Percentiles rank a stretch among this genome's conserved stretches.
Evolutionary conservation across 2,113 vertebrate genomes (phyloP).

Genomic region (Podiceps cristatus): DNA sequence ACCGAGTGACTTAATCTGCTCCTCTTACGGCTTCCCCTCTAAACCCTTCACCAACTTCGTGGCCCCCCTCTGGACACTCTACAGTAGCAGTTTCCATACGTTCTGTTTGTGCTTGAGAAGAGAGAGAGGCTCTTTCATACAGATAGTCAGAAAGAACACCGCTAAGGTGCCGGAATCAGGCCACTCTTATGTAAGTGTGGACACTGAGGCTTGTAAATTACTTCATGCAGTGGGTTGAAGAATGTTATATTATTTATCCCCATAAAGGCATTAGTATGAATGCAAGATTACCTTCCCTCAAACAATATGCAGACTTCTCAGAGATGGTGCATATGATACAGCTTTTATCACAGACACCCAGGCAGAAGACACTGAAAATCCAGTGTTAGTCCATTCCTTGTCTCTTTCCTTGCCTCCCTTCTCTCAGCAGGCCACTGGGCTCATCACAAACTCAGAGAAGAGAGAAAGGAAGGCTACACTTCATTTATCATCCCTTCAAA

Average conservation of each 20-base stretch:
- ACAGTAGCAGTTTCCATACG: neutral
- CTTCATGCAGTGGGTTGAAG: neutral
- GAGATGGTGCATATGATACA: neutral
- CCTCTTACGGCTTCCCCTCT: no score
- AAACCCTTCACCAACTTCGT: no score
- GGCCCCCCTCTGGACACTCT: no score
- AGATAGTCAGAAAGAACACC: neutral
- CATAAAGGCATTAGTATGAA: neutral
- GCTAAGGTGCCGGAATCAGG: neutral
- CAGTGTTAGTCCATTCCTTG: neutral
- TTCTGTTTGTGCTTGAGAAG: fast-evolving
- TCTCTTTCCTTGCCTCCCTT: neutral
- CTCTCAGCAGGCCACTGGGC: neutral
- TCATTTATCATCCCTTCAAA: conserved; percentile 48
- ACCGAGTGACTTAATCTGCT: no score
- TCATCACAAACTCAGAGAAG: neutral
- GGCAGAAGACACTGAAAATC: neutral
- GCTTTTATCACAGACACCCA: neutral
- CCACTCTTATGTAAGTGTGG: neutral
- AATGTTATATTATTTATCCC: neutral
- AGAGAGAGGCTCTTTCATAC: neutral
- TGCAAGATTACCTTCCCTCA: neutral
- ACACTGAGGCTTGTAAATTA: neutral
- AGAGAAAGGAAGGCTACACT: neutral
- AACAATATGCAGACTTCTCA: neutral